Evolutionary conservation across 2,113 vertebrate genomes (phyloP).

Genomic region (Ia io): DNA sequence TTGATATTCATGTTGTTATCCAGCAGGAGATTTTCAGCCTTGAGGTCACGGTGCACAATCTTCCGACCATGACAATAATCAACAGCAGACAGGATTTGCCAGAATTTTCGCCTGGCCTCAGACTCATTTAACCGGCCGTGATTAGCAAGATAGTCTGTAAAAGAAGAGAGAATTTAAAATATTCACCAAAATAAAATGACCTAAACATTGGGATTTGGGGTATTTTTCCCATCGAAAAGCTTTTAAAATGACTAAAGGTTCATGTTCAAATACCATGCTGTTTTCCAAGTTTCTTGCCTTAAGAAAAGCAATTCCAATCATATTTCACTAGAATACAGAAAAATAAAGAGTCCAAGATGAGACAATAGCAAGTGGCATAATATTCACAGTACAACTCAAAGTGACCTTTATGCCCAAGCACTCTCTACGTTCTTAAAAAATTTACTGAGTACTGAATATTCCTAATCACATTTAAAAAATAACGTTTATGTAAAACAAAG

Average conservation of each 20-base stretch:
- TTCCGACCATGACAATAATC: slow-evolving; percentile 96
- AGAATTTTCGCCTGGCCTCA: slow-evolving; percentile 96
- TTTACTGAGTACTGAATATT: not conserved
- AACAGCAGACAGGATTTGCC: slow-evolving; percentile 97
- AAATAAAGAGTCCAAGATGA: not conserved
- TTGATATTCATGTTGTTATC: slow-evolving; percentile 99
- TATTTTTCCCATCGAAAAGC: not conserved
- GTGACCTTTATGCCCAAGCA: not conserved
- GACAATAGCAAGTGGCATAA: not conserved
- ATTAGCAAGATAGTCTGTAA: slow-evolving; percentile 95
- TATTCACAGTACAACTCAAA: not conserved
- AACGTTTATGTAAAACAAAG: slow-evolving; percentile 2
- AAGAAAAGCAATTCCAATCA: slow-evolving; percentile 16
- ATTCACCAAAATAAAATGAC: slow-evolving; percentile 31
- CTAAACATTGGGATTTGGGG: not conserved
- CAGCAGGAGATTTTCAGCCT: slow-evolving; percentile 96
- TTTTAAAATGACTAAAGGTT: not conserved
- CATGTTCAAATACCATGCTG: not conserved
- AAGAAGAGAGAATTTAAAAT: slow-evolving; percentile 41
- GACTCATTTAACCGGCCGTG: slow-evolving; percentile 94
- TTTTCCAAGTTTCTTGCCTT: slow-evolving; percentile 30
- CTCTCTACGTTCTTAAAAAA: not conserved
- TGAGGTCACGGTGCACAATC: slow-evolving; percentile 96
- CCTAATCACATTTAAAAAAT: not conserved
- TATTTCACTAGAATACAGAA: slow-evolving; percentile 38